A percentile compares a stretch with the other conserved stretches of the same genome.
These are phyloP conservation scores for Macquaria ambigua DNA, from an alignment of 2,113 vertebrate species.

Conservation along the genomic window DNA sequence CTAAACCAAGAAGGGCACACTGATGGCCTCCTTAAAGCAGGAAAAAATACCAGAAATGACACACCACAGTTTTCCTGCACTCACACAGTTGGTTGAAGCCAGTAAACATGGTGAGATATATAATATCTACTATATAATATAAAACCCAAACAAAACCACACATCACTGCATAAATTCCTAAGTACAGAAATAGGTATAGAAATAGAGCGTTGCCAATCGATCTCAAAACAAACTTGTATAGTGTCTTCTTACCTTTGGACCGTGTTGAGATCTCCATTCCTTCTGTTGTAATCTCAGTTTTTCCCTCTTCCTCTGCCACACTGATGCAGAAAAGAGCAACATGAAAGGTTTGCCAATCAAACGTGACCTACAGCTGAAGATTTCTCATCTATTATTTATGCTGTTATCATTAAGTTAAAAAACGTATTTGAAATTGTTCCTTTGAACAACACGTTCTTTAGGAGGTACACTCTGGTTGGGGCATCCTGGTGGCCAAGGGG, in stretches of 20 bases:
- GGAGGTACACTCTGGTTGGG: background rate
- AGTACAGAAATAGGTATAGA: background rate
- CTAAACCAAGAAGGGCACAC: background rate
- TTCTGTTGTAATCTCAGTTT: constrained; percentile 90
- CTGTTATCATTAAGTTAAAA: background rate
- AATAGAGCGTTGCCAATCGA: background rate
- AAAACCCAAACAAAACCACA: background rate
- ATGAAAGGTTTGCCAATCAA: constrained; percentile 6
- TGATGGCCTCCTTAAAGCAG: background rate
- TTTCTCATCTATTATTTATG: background rate
- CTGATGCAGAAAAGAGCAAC: constrained; percentile 81
- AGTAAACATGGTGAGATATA: background rate
- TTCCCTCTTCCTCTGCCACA: constrained; percentile 92
- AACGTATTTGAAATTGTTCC: background rate
- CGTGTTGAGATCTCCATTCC: constrained; percentile 98
- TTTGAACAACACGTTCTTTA: background rate
- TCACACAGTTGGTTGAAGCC: background rate
- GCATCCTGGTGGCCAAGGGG: background rate
- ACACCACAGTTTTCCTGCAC: background rate
- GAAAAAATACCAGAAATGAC: background rate
- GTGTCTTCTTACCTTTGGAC: constrained; percentile 91
- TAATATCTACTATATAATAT: background rate
- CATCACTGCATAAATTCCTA: background rate
- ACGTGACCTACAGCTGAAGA: constrained; percentile 3
- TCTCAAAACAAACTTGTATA: background rate